These are phyloP conservation scores for Piliocolobus tephrosceles DNA, from an alignment of 2,113 vertebrate species.

Conservation along the genomic window DNA sequence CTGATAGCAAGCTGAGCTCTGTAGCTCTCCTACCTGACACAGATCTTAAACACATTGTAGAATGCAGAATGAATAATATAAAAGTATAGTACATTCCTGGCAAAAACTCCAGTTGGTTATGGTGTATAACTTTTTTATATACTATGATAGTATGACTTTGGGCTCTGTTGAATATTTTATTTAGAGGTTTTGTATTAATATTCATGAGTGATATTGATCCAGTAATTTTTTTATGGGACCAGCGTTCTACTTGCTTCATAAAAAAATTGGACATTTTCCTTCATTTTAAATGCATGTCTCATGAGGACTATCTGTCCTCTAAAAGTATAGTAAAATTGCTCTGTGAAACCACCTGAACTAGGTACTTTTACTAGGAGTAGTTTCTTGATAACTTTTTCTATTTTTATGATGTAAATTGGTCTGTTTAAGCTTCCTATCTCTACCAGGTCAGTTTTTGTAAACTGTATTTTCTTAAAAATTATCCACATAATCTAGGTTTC, in stretches of 20 bases:
- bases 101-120: neutral
- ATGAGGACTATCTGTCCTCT: neutral
- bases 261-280: slow-evolving; percentile 28
- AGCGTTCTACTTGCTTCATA: slow-evolving; percentile 14
- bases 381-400: slow-evolving; percentile 37
- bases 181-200: neutral
- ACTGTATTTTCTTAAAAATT: neutral
- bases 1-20: neutral
- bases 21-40: neutral
- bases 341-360: neutral
- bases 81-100: neutral
- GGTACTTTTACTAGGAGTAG: neutral
- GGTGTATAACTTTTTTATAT: neutral
- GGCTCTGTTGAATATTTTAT: slow-evolving; percentile 13
- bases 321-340: neutral
- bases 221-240: neutral
- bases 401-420: neutral
- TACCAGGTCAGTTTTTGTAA: neutral
- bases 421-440: neutral
- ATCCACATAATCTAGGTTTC: neutral
- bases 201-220: neutral
- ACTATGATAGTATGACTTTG: neutral
- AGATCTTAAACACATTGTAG: neutral
- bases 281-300: neutral
- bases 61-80: neutral